Conservation (phyloP, 2,113 vertebrate genomes). For the Pungitius pungitius region DNA sequence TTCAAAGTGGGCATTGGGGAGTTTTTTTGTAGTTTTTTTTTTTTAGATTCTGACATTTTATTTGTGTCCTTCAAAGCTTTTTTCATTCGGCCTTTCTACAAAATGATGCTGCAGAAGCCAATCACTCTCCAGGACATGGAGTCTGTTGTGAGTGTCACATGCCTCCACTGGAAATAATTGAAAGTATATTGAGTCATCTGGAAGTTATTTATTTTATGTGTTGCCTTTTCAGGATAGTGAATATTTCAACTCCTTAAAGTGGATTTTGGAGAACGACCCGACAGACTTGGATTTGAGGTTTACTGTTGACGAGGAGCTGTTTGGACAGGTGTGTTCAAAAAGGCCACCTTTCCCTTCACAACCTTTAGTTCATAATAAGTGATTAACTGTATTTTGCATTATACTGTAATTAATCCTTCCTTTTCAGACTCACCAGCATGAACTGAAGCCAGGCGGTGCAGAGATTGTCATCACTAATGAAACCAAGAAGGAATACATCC, state of each 20-base stretch:
- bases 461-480: constrained; percentile 92
- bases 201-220: background rate
- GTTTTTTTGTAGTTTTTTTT: constrained; percentile 1
- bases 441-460: constrained; percentile 88
- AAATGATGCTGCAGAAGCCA: constrained; percentile 98
- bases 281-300: constrained; percentile 94
- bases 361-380: background rate
- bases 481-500: constrained; percentile 98
- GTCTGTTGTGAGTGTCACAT: constrained; percentile 89
- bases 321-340: constrained; percentile 89
- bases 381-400: background rate
- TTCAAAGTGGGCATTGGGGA: background rate
- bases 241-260: constrained; percentile 95
- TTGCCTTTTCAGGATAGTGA: constrained; percentile 87
- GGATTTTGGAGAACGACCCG: constrained; percentile 98
- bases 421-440: constrained; percentile 94
- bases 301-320: constrained; percentile 95
- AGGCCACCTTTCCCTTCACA: constrained; percentile 4
- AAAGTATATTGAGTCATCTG: background rate
- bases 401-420: background rate
- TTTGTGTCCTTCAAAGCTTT: constrained; percentile 84
- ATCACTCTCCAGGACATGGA: constrained; percentile 97
- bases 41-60: constrained; percentile 10
- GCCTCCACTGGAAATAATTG: background rate
- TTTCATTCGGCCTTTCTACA: constrained; percentile 98